A percentile compares a stretch with the other conserved stretches of the same genome.
Conservation (phyloP, 2,113 vertebrate genomes). For the Peucedramus taeniatus region DNA sequence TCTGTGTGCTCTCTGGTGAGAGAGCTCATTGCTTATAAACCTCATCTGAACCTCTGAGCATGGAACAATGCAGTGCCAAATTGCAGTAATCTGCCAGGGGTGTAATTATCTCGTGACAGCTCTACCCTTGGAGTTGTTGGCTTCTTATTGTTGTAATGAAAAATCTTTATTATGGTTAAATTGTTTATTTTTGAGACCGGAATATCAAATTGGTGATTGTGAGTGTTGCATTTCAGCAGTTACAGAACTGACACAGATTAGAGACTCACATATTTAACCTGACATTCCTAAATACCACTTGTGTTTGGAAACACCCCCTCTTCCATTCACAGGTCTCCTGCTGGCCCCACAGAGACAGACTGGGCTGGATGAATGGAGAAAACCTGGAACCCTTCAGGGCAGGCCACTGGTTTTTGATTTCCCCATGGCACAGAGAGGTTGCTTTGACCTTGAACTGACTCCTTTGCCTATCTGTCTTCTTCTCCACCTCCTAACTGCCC, state of each 20-base stretch:
- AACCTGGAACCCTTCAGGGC: neutral
- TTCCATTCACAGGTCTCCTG: neutral
- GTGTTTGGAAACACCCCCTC: neutral
- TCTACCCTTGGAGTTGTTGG: conserved; percentile 59
- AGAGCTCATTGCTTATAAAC: conserved; percentile 35
- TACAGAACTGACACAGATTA: neutral
- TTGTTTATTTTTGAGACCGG: conserved; percentile 47
- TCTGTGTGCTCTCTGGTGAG: neutral
- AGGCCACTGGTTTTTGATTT: neutral
- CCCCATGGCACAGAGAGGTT: neutral
- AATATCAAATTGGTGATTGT: conserved; percentile 24
- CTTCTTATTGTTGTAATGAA: conserved; percentile 59
- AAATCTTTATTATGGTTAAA: conserved; percentile 60
- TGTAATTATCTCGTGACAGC: conserved; percentile 63
- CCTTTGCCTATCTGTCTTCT: neutral
- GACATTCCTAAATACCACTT: conserved; percentile 25
- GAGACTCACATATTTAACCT: neutral
- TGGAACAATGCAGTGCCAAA: conserved; percentile 55
- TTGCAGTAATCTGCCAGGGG: conserved; percentile 57
- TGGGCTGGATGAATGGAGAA: neutral
- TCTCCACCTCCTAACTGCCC: neutral
- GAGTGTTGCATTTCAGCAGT: conserved; percentile 17
- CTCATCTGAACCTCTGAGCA: conserved; percentile 44
- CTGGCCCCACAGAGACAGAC: neutral
- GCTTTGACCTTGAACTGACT: neutral